Base-by-base conservation (phyloP, 2,113 vertebrate species). In the Tachysurus fulvidraco region DNA sequence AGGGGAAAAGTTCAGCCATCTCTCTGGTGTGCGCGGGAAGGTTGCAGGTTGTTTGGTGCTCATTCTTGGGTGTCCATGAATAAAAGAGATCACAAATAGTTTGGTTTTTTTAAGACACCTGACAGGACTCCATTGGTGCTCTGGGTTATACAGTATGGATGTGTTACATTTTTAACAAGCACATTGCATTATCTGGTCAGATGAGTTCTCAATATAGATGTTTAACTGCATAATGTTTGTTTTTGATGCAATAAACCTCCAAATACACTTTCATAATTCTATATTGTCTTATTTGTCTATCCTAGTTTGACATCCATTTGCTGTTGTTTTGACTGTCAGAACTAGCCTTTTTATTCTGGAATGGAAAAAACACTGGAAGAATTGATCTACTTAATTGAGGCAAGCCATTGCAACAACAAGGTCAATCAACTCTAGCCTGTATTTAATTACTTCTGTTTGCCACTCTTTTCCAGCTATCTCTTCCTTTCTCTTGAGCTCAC, bases 361-460 rank as follows among this genome's bases (percentile, higher is more conserved):
- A 41, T 52, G 13, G 76, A 0, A 57, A 36, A 19, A 11, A 30
- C 76, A 55, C 17, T 79, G 76, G 14, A 55, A 79, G 52, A 36
- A 36, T 30, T 36, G 52, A 57, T 79, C 77, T 55, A 57, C 13
- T 55, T 57, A 36, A 79, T 21, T 57, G 77, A 79, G 13, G 50
- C 77, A 79, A 79, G 54, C 28, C 10, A 57, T 13, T 57, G 52
- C 77, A 79, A 79, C 77, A 55, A 21, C n/a, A 79, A 57, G 77
- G 54, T 30, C 52, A 78, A 78, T 78, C 52, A 78, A 78, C 55
- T 55, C n/a, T 55, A 74, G 41, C 41, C 71, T 44, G 41, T 46
- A 74, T 74, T 44, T 74, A 19, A 74, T 13, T 74, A 17, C 41
- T 74, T 10, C 71, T 74, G 19, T 46, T 44, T 74, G 30, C n/a